Evolutionary conservation across 1,140 invertebrate species (phyloP).

Genomic region (Whitmania pigra): DNA sequence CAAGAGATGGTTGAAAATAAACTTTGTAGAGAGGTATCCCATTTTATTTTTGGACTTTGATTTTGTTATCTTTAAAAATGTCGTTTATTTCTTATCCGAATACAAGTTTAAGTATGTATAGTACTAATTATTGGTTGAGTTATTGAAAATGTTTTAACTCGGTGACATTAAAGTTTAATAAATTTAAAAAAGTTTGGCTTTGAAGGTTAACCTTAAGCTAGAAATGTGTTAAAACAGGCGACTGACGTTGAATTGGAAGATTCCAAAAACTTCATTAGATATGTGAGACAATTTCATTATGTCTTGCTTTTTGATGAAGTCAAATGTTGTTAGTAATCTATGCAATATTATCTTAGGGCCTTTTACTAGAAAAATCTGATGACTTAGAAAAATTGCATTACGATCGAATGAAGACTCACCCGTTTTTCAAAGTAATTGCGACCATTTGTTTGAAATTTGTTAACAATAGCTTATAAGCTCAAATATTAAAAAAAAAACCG

Average conservation of each 20-base stretch:
- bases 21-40: neutral
- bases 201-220: too few species aligned
- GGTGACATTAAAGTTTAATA: too few species aligned
- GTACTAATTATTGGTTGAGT: too few species aligned
- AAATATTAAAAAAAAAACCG: too few species aligned
- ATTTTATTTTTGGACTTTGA: neutral
- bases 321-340: neutral
- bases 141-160: too few species aligned
- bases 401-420: neutral
- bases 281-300: neutral
- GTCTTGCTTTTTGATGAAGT: neutral
- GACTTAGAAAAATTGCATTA: neutral
- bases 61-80: neutral
- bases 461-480: too few species aligned
- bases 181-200: too few species aligned
- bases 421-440: slow-evolving; percentile 11
- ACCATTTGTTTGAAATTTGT: too few species aligned
- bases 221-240: too few species aligned
- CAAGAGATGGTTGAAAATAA: neutral
- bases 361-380: neutral
- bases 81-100: too few species aligned
- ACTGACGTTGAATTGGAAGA: neutral
- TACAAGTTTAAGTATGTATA: too few species aligned
- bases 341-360: neutral
- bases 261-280: neutral